Evolutionary conservation across 2,113 vertebrate species (phyloP).

Genomic region (Urocolius indicus): DNA sequence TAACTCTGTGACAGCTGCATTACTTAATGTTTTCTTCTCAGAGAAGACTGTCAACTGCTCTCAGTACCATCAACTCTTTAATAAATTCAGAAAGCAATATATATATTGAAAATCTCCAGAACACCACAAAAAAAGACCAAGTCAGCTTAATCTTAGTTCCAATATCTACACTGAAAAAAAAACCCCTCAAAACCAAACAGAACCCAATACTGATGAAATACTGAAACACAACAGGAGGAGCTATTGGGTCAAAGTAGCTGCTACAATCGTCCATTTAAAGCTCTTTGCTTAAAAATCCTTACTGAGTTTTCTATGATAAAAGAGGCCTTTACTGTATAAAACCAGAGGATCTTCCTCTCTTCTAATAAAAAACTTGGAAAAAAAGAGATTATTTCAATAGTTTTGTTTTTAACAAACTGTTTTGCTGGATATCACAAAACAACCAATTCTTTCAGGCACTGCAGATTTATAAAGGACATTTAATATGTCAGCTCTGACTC

Average conservation of each 20-base stretch:
- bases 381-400: too few species aligned
- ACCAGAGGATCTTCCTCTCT: not conserved
- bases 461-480: not conserved
- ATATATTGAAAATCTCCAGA: not conserved
- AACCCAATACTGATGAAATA: not conserved
- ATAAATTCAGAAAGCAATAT: not conserved
- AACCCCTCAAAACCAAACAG: too few species aligned
- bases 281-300: not conserved
- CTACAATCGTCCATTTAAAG: not conserved
- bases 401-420: not conserved
- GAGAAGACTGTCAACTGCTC: not conserved
- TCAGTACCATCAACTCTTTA: not conserved
- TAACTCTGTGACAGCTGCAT: not conserved
- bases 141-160: not conserved
- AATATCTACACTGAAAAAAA: not conserved
- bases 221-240: conserved; percentile 3
- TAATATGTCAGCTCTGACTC: not conserved
- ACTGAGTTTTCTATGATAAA: not conserved
- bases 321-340: not conserved
- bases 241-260: not conserved
- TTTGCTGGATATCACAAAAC: not conserved
- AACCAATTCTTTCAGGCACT: not conserved
- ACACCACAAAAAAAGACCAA: not conserved
- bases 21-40: not conserved
- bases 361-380: too few species aligned